Evolutionary conservation across 2,888 invertebrate genomes (phyloP).

Genomic region (Clivina fossor): DNA sequence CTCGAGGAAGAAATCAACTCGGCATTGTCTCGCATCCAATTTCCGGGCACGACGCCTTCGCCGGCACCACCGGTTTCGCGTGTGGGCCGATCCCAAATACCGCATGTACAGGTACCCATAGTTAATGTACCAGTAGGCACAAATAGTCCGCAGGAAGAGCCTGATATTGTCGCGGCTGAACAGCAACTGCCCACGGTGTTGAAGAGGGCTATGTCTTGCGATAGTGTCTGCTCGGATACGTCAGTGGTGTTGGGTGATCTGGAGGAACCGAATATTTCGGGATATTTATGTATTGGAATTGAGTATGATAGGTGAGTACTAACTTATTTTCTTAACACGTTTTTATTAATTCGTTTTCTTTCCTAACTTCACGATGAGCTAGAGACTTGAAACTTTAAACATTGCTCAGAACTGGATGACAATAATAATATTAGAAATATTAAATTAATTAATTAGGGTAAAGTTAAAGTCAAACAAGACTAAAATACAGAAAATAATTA

Average conservation of each 20-base stretch:
- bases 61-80: slow-evolving; percentile 26
- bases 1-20: slow-evolving; percentile 26
- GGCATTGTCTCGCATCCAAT: slow-evolving; percentile 20
- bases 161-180: slow-evolving; percentile 44
- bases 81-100: too few species aligned
- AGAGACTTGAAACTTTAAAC: too few species aligned
- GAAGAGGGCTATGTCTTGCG: slow-evolving; percentile 73
- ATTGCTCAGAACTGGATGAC: too few species aligned
- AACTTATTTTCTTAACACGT: too few species aligned
- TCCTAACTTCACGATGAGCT: too few species aligned
- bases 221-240: slow-evolving; percentile 79
- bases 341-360: not conserved
- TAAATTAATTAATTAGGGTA: too few species aligned
- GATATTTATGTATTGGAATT: slow-evolving; percentile 74
- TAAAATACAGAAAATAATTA: too few species aligned
- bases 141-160: slow-evolving; percentile 27
- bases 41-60: not conserved
- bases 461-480: too few species aligned
- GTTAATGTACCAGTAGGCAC: too few species aligned
- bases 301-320: slow-evolving; percentile 71
- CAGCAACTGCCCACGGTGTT: slow-evolving; percentile 51
- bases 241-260: slow-evolving; percentile 71
- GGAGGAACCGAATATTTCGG: slow-evolving; percentile 70
- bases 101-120: too few species aligned
- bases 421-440: too few species aligned